A percentile compares a stretch with the other conserved stretches of the same genome.
phyloP scores from a whole-genome alignment of 1,140 invertebrate genomes.

The Trissolcus basalis region DNA sequence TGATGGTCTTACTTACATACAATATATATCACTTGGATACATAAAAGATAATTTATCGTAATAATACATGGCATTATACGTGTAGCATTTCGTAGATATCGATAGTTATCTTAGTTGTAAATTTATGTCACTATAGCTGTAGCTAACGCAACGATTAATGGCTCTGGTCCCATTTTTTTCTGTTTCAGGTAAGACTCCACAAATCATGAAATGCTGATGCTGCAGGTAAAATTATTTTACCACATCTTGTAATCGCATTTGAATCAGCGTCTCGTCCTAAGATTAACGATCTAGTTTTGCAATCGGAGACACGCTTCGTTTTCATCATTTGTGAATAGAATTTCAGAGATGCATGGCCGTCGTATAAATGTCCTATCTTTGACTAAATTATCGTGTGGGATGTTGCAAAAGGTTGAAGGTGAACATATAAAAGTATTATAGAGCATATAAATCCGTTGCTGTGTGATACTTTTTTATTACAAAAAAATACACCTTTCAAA shows the following conservation, averaged over 20 bases:
- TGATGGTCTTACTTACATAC: too few relatives aligned
- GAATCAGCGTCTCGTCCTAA: conserved; percentile 38
- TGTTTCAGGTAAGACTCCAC: conserved; percentile 60
- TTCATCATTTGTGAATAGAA: conserved; percentile 48
- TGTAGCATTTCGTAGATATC: conserved; percentile 33
- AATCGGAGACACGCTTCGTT: conserved; percentile 51
- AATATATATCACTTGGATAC: too few relatives aligned
- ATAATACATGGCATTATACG: conserved; percentile 38
- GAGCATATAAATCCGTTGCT: too few relatives aligned
- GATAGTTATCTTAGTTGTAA: conserved; percentile 43
- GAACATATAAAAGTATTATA: not conserved
- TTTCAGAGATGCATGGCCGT: conserved; percentile 16
- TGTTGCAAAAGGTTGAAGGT: not conserved
- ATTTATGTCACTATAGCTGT: conserved; percentile 40
- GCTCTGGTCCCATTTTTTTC: conserved; percentile 38
- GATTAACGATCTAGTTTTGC: conserved; percentile 55
- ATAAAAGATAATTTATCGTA: conserved; percentile 25
- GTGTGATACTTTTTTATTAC: not conserved
- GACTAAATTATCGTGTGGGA: conserved; percentile 4
- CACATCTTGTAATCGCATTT: conserved; percentile 58
- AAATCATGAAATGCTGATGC: conserved; percentile 51
- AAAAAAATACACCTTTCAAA: not conserved
- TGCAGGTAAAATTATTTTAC: conserved; percentile 56
- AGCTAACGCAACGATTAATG: conserved; percentile 46
- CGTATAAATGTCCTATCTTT: conserved; percentile 11